Evolutionary conservation across 2,113 vertebrate genomes (phyloP), one percentile per base, ranked within the genome.

Genomic region (Ifrita kowaldi): DNA sequence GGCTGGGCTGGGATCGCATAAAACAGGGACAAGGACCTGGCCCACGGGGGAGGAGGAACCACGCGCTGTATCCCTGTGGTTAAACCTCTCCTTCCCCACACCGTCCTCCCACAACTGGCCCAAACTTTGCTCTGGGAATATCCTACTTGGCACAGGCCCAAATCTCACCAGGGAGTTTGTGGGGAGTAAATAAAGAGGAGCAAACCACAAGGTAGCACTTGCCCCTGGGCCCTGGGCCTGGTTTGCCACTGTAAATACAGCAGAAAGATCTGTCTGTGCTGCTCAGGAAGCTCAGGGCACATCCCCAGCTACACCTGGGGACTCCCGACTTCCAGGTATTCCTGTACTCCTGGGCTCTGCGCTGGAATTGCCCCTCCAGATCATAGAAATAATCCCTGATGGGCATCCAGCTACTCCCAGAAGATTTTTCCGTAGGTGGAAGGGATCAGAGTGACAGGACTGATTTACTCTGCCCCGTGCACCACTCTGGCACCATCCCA

Each of bases 351-450:
- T 35, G n/a, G 44, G 21, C 16, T 76, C 32, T 74, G 13, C 14
- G 24, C 23, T 73, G 39, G 50, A 77, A 6, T 4, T 2, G 1
- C 7, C 13, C 10, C 0, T 0, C 17, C 33, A 37, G 8, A 6
- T 37, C 19, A 9, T n/a, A 32, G 37, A 57, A 78, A 87, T 49
- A n/a, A 50, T 30, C 44, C 16, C 63, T 60, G 59, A 44, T 23
- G 33, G 4, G 16, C 9, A 44, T 56, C 49, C 52, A 53, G 60
- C 16, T 64, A 1, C 65, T 84, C 62, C 41, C 33, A 79, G 52
- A 33, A 59, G 46, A 0, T 16, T 59, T 71, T 82, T 39, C 8
- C 23, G 4, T 2, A 28, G 56, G 3, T 71, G 33, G 16, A 32
- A 64, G 35, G 57, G 57, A 68, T 6, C 21, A 63, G 23, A 85